Conservation (phyloP, 1,140 invertebrate species). For the Halyomorpha halys region DNA sequence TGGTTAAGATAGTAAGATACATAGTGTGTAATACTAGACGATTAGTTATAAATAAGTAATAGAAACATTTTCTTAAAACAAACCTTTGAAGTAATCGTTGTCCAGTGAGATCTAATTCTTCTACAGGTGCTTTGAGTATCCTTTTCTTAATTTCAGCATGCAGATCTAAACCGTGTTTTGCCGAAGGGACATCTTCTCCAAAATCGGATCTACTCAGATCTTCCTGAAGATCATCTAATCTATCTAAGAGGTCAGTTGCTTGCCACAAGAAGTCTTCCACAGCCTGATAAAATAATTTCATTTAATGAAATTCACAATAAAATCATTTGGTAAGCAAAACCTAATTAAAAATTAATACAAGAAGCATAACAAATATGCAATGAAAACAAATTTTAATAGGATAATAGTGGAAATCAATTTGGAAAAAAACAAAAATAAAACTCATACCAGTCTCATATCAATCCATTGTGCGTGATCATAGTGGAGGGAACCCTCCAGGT, state of each 20-base stretch:
- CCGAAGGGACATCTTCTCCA: conserved; percentile 81
- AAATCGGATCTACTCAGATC: conserved; percentile 83
- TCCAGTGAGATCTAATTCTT: conserved; percentile 74
- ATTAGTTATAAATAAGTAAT: too few relatives aligned
- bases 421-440: too few relatives aligned
- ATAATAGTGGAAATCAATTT: too few relatives aligned
- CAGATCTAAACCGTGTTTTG: conserved; percentile 80
- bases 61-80: neutral
- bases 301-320: neutral
- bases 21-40: too few relatives aligned
- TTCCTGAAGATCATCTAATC: conserved; percentile 82
- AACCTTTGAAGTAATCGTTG: conserved; percentile 54
- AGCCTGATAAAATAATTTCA: conserved; percentile 40
- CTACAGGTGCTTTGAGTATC: conserved; percentile 84
- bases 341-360: too few relatives aligned
- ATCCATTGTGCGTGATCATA: conserved; percentile 97
- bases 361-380: too few relatives aligned
- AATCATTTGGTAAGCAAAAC: too few relatives aligned
- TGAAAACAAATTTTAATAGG: too few relatives aligned
- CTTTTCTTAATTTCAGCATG: conserved; percentile 92
- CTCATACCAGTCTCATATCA: conserved; percentile 66
- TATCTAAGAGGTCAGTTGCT: conserved; percentile 79
- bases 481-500: conserved; percentile 84
- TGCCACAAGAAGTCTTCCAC: conserved; percentile 94
- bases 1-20: too few relatives aligned